A percentile compares a stretch with the other conserved stretches of the same genome.
Evolutionary conservation across 2,888 invertebrate species (phyloP).

Genomic region (Andrena haemorrhoa): DNA sequence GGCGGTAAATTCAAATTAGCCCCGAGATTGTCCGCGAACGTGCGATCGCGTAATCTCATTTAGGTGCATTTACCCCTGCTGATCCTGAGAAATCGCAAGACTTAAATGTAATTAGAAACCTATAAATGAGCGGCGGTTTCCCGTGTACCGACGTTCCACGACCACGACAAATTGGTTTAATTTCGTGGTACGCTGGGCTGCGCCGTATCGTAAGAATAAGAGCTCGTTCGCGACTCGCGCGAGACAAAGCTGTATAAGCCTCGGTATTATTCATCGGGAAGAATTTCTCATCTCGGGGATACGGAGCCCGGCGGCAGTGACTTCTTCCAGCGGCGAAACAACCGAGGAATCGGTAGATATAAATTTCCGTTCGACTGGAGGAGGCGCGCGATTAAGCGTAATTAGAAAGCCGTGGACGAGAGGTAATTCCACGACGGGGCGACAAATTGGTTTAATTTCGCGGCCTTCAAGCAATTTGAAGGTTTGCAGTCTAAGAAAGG

Average conservation of each 20-base stretch:
- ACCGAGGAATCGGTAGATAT: constrained; percentile 3
- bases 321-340: neutral
- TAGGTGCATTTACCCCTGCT: constrained; percentile 53
- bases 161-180: constrained; percentile 66
- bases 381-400: constrained; percentile 48
- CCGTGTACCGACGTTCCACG: constrained; percentile 38
- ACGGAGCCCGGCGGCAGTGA: neutral
- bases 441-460: constrained; percentile 51
- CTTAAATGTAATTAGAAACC: constrained; percentile 72
- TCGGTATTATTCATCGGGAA: constrained; percentile 14
- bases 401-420: constrained; percentile 55
- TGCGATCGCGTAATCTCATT: constrained; percentile 63
- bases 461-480: constrained; percentile 3
- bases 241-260: constrained; percentile 14
- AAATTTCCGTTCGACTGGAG: constrained; percentile 9
- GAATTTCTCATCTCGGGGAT: neutral
- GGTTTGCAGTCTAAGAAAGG: neutral
- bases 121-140: constrained; percentile 67
- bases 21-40: constrained; percentile 67
- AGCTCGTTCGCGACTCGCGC: constrained; percentile 6
- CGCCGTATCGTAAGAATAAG: constrained; percentile 46
- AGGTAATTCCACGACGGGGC: constrained; percentile 23
- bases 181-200: constrained; percentile 51
- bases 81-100: constrained; percentile 71
- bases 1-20: constrained; percentile 67